phyloP scores from a whole-genome alignment of 2,113 vertebrate species.

The Scophthalmus maximus region DNA sequence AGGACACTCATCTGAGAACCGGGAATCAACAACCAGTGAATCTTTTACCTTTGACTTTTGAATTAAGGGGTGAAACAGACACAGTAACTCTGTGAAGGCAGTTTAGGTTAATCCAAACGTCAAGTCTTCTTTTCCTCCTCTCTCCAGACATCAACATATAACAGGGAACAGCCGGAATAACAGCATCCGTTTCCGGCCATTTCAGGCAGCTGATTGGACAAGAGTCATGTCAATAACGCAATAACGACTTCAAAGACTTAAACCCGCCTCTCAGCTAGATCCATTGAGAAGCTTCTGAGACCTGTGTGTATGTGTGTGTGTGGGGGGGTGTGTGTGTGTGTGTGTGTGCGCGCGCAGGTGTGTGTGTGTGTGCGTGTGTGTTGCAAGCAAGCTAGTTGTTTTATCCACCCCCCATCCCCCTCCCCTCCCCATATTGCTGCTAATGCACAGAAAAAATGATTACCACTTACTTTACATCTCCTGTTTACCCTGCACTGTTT shows the following conservation, averaged over 20 bases:
- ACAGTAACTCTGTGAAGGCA: conserved; percentile 38
- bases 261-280: conserved; percentile 25
- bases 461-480: no score
- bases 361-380: no score
- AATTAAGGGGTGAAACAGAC: conserved; percentile 16
- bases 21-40: conserved; percentile 1
- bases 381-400: no score
- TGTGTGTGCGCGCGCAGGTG: no score
- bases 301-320: conserved; percentile 1
- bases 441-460: no score
- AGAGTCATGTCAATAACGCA: not conserved
- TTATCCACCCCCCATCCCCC: no score
- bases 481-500: no score
- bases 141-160: conserved; percentile 78
- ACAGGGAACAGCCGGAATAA: conserved; percentile 22
- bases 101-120: conserved; percentile 67
- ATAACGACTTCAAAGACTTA: no score
- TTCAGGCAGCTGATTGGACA: conserved; percentile 65
- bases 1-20: conserved; percentile 19
- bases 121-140: conserved; percentile 64
- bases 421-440: no score
- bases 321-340: not conserved
- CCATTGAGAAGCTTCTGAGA: not conserved
- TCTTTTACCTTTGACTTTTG: conserved; percentile 77
- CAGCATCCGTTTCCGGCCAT: conserved; percentile 64